A percentile compares a stretch with the other conserved stretches of the same genome.
Evolutionary conservation across 2,888 invertebrate genomes (phyloP).

Genomic region (Chironomus riparius): DNA sequence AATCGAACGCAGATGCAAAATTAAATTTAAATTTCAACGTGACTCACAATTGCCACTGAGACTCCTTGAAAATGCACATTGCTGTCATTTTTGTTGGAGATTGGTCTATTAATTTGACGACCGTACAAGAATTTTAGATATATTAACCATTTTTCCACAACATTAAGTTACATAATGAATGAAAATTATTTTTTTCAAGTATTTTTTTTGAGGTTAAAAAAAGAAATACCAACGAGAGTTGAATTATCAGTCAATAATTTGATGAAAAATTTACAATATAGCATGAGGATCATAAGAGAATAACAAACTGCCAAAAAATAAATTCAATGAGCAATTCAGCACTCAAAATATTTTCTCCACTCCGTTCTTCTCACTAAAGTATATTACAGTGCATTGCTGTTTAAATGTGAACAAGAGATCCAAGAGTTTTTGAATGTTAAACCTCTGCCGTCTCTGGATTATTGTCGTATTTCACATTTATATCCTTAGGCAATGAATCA

Average conservation of each 20-base stretch:
- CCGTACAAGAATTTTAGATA: too few relatives aligned
- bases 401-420: too few relatives aligned
- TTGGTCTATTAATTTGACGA: too few relatives aligned
- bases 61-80: background rate
- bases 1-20: background rate
- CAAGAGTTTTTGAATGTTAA: too few relatives aligned
- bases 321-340: background rate
- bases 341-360: too few relatives aligned
- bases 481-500: background rate
- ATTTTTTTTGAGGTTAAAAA: too few relatives aligned
- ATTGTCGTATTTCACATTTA: background rate
- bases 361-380: too few relatives aligned
- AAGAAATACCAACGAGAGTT: background rate
- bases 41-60: background rate
- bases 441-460: background rate
- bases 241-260: background rate
- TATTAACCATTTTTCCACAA: background rate
- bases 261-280: background rate
- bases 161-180: slow-evolving; percentile 3
- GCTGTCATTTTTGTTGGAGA: background rate
- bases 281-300: too few relatives aligned
- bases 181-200: background rate
- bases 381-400: too few relatives aligned
- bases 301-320: too few relatives aligned
- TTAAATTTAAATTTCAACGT: background rate